These are phyloP conservation scores for Aix galericulata DNA, from an alignment of 2,113 vertebrate genomes.

Conservation along the genomic window DNA sequence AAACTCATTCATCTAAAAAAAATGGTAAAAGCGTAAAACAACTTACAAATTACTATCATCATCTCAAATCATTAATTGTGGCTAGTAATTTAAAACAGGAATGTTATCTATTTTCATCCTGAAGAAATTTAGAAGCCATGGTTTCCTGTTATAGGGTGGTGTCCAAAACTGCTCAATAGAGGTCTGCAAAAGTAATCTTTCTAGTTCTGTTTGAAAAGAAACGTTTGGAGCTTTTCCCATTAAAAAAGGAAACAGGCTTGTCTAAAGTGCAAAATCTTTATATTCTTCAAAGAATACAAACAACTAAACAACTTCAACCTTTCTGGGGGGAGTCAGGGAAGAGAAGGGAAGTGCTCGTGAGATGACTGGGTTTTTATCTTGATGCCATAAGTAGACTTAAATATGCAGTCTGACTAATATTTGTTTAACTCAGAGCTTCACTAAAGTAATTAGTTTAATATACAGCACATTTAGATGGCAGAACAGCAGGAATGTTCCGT, in stretches of 20 bases:
- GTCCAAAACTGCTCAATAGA: constrained; percentile 81
- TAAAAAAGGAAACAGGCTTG: constrained; percentile 77
- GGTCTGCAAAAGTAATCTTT: constrained; percentile 90
- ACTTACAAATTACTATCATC: constrained; percentile 65
- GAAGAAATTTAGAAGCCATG: constrained; percentile 84
- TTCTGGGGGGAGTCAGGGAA: background rate
- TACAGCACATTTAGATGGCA: constrained; percentile 41
- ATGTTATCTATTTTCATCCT: constrained; percentile 87
- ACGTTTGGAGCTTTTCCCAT: constrained; percentile 75
- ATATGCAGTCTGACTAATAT: constrained; percentile 44
- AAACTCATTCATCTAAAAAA: constrained; percentile 12
- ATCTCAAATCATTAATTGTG: constrained; percentile 74
- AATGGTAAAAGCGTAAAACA: constrained; percentile 72
- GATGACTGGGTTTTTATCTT: constrained; percentile 51
- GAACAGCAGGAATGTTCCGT: constrained; percentile 20
- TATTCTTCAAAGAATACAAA: constrained; percentile 58
- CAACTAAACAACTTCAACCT: constrained; percentile 33
- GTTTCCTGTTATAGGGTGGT: constrained; percentile 92
- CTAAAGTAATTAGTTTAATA: constrained; percentile 57
- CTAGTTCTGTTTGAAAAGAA: constrained; percentile 79
- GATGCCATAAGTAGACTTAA: constrained; percentile 10
- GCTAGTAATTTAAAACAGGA: constrained; percentile 77
- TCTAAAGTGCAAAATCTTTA: constrained; percentile 49
- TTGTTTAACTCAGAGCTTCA: constrained; percentile 47
- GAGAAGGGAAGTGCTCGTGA: background rate